Base-by-base conservation (phyloP, 1,140 invertebrate species). In the Ruditapes philippinarum region DNA sequence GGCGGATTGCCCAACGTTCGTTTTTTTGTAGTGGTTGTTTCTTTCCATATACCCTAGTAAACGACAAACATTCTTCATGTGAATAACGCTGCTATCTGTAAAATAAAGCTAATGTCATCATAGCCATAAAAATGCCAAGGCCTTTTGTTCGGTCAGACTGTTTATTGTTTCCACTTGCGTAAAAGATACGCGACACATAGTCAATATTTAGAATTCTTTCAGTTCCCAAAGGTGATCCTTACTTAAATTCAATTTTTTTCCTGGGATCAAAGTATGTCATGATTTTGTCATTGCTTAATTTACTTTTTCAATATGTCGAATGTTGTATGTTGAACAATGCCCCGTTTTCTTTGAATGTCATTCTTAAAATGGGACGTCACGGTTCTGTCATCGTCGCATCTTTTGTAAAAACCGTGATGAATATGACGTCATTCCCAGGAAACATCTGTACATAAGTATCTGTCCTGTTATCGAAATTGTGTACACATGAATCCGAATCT, bases 121-220 rank as follows among this genome's bases (percentile, higher is more conserved):
- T 12, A 94, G 92, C 92, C 92, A 96, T 31, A 96, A 92, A 14
- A 96, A 88, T 14, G 95, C 96, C 28, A 96, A 85, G 38, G 89
- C 93, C 91, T 96, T 95, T 79, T 92, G 92, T 89, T 97, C 96
- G 25, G 93, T 95, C 17, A 94, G 95, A 0, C 92, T 93, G 85
- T 96, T 96, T 17, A 91, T 60, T 54, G 80, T 84, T 84, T 94
- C 89, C 25, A 76, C 60, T 17, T 79, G 31, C 45, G 82, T 86
- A 5, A 94, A 79, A 57, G 62, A 42, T 85, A n/a, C 92, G 25
- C 51, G 81, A 89, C 33, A 42, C 76, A 60, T 60, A 60, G 17
- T 7, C 45, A 7, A 49, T 17, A 49, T 17, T 49, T 7, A 49
- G 45, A 11, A 49, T 49, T 49, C 45, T 17, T 17, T 7, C 7